Base-by-base conservation (phyloP, 2,888 invertebrate species). In the Norana najaformis region DNA sequence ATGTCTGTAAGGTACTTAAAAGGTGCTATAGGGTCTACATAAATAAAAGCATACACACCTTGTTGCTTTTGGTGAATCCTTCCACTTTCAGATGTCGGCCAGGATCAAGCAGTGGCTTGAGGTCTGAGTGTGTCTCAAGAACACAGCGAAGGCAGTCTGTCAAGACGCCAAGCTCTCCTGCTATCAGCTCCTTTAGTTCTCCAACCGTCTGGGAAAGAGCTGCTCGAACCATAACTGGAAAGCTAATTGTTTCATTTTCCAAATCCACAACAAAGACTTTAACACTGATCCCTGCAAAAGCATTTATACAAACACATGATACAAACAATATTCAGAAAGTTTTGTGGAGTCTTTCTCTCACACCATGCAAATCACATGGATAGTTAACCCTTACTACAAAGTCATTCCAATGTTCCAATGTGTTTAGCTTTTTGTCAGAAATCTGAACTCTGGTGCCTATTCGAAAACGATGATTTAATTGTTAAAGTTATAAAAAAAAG, bases 261-360 rank as follows among this genome's bases (percentile, higher is more conserved):
- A 90, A 36, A 37, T 90, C 90, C 37, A 53, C 69, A n/a, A 82
- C 69, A 37, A 36, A 37, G 35, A 90, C 90, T 90, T 88, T 90
- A n/a, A 90, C 37, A 85, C 85, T 85, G 35, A 85, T 85, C 36
- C 85, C 85, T 85, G 37, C 34, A 85, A n/a, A 85, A 85, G 35
- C 37, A 35, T 6, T 23, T 20, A 85, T 14, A 36, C 85, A 89
- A 89, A 89, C n/a, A 38, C 41, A 89, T 82, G 53, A 37, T 53
- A 89, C 93, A 89, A 83, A 37, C 36, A 13, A 69, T n/a, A 69
- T 11, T 88, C 30, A 69, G 69, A 30, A 69, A 69, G 16, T n/a
- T 30, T 30, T 69, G 69, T n/a, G 69, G 69, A 5, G 11, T 6
- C 20, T 47, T 23, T 47, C 47, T 47, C 47, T 23, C 23, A 47